Base-by-base conservation (phyloP, 2,113 vertebrate species). In the Aplodontia rufa region DNA sequence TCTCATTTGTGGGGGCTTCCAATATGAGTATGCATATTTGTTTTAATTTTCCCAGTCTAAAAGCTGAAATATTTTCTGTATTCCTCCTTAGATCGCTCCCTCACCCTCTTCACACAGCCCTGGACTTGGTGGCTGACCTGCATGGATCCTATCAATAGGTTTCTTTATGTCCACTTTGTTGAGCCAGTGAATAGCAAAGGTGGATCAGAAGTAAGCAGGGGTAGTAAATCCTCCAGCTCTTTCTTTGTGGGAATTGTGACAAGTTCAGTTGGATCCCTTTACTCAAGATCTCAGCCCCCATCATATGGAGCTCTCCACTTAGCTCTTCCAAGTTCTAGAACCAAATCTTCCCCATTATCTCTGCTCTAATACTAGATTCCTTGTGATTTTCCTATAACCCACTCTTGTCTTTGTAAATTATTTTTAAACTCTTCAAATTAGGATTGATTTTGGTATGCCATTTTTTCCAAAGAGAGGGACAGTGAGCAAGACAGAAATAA, bases 31-130 rank as follows among this genome's bases (percentile, higher is more conserved):
- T 24, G 62, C 9, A 2, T 30, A 42, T 49, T 78, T 93, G 30
- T 68, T 91, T 94, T 93, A 72, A 45, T 90, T 81, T 90, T 92
- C 90, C 40, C 47, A 72, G 47, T 45, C 87, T 81, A 45, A 80
- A 92, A 58, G 40, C 30, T 71, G 80, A 66, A n/a, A n/a, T 78
- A 49, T 30, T 42, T 64, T 24, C 62, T 76, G 14, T 84, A 76
- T 85, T 64, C 26, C 8, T 85, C 26, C 68, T 87, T 51, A 42
- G 28, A 35, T 72, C 35, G 62, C 8, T 83, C 8, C 37, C 37
- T 69, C 9, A 5, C 1, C n/a, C 14, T 53, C 68, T 78, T 74
- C 37, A 47, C 11, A 8, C 53, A 80, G 32, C 71, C 80, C 55
- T 55, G 42, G 81, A 42, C 4, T 28, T 74, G 35, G 30, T 74